Evolutionary conservation across 2,113 vertebrate genomes (phyloP).

Genomic region (Myotis brandtii): DNA sequence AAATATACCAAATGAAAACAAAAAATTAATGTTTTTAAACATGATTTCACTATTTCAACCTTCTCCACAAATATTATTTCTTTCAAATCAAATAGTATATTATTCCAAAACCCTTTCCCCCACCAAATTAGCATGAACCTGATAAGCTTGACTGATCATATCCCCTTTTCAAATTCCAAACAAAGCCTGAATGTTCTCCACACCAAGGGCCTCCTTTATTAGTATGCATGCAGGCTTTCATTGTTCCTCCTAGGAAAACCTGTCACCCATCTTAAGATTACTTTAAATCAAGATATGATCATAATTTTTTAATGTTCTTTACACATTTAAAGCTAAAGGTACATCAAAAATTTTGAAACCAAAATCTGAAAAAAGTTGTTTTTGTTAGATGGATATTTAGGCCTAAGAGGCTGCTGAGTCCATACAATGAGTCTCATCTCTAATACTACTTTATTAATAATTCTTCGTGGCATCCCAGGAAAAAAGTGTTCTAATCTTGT

Average conservation of each 20-base stretch:
- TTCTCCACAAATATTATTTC: constrained; percentile 36
- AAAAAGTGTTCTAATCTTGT: background rate
- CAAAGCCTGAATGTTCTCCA: constrained; percentile 82
- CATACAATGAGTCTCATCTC: background rate
- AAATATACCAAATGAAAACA: background rate
- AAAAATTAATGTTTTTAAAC: background rate
- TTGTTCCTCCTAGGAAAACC: constrained; percentile 64
- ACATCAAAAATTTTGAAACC: background rate
- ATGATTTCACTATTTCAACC: constrained; percentile 5
- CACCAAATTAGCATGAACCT: background rate
- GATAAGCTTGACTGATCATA: constrained; percentile 76
- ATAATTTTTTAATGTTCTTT: constrained; percentile 19
- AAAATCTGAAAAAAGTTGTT: constrained; percentile 50
- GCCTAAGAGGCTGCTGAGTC: background rate
- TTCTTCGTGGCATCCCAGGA: background rate
- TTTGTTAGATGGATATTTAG: background rate
- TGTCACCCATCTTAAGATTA: constrained; percentile 29
- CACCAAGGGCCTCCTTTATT: constrained; percentile 70
- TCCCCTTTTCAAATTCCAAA: constrained; percentile 68
- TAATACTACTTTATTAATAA: background rate
- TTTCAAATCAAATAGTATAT: constrained; percentile 26
- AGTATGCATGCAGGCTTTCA: constrained; percentile 63
- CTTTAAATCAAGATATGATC: constrained; percentile 39
- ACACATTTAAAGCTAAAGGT: constrained; percentile 40
- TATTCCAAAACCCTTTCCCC: background rate